Percentiles rank a stretch among this genome's conserved stretches.
Conservation (phyloP, 2,113 vertebrate species). For the Hippocampus barbouri region DNA sequence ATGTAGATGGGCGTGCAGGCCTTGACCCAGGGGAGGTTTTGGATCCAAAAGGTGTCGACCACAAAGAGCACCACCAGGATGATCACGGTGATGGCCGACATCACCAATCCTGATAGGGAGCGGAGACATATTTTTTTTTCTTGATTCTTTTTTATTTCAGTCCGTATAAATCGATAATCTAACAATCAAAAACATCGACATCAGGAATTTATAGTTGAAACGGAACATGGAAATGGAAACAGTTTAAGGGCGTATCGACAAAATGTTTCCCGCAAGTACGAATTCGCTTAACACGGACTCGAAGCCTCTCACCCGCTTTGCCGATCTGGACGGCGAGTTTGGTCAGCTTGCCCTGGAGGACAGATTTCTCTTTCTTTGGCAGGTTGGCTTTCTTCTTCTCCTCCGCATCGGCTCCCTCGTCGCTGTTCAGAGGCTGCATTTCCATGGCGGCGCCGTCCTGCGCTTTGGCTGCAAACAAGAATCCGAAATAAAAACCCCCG, state of each 20-base stretch:
- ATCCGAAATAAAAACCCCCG: not conserved
- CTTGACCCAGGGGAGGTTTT: slow-evolving; percentile 85
- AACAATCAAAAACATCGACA: too few species aligned
- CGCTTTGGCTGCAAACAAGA: slow-evolving; percentile 82
- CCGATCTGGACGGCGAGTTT: slow-evolving; percentile 98
- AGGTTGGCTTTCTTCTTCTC: slow-evolving; percentile 92
- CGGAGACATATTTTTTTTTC: slow-evolving; percentile 9
- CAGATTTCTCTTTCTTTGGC: slow-evolving; percentile 98
- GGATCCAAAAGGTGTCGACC: slow-evolving; percentile 93
- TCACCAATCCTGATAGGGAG: slow-evolving; percentile 81
- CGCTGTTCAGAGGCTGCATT: slow-evolving; percentile 97
- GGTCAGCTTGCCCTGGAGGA: slow-evolving; percentile 96
- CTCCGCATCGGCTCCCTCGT: slow-evolving; percentile 87
- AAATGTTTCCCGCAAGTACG: too few species aligned
- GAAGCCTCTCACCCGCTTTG: slow-evolving; percentile 84
- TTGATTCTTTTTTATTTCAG: too few species aligned
- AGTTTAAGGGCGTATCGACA: too few species aligned
- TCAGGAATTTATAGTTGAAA: too few species aligned
- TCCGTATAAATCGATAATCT: too few species aligned
- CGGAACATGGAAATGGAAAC: too few species aligned
- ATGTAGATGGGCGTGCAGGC: slow-evolving; percentile 96
- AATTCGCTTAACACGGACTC: too few species aligned
- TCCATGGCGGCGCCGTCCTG: slow-evolving; percentile 98
- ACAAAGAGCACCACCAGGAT: slow-evolving; percentile 95
- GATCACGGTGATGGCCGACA: slow-evolving; percentile 97